Base-by-base conservation (phyloP, 2,888 invertebrate genomes). In the Keiferia lycopersicella region DNA sequence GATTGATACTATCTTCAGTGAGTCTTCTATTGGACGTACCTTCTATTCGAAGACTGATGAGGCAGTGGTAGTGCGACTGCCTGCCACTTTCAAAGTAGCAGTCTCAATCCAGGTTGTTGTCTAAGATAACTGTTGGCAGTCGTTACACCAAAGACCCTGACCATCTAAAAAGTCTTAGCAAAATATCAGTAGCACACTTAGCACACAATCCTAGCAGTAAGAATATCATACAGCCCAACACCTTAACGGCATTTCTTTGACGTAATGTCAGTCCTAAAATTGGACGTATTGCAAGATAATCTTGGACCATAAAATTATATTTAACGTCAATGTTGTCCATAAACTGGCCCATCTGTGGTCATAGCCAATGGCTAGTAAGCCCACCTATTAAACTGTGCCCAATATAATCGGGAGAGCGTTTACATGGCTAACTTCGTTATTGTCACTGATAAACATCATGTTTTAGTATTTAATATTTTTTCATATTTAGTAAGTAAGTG, bases 341-440 rank as follows among this genome's bases (percentile, higher is more conserved):
- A 51, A 22, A 51, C 11, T 50, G 11, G 22, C 51, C 18, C 20
- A 22, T 51, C 51, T 51, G 51, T 51, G 22, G 51, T 22, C 22
- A 22, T 51, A 12, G 20, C 22, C 51, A 22, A 22, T 51, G 22
- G 22, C 51, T 22, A 51, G 51, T 51, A 51, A 51, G 51, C 59
- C 45, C 59, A 59, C 39, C 59, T 59, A 59, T 59, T 56, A 39
- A 59, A 14, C 45, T 20, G 14, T 7, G 20, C 39, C 22, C 45
- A 26, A 59, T 59, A 59, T 22, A 59, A 59, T 59, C 38, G 22
- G 22, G 20, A 59, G 14, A 26, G 22, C 22, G 59, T 59, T 59
- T 41, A 59, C 41, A 18, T 41, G 16, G n/a, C 41, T 41, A 39
- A 59, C 41, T 41, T 45, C 1, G 58, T 58, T 18, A 58, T 38